Base-by-base conservation (phyloP, 2,113 vertebrate genomes). In the Cephalopholis sonnerati region DNA sequence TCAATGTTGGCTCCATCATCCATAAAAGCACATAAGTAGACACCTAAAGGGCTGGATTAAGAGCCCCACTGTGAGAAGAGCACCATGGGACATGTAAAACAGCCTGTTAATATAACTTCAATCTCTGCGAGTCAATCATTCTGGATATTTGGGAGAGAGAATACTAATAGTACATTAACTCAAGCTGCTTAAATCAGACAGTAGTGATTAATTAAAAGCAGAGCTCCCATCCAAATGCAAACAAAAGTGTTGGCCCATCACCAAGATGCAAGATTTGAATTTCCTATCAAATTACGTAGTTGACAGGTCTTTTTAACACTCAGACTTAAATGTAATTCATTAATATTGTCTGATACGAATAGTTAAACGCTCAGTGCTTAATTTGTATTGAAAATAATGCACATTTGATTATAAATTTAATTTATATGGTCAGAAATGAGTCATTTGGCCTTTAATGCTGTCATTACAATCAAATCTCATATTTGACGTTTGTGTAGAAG, bases 41-140 rank as follows among this genome's bases (percentile, higher is more conserved):
- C 83, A 91, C 86, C 90, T 92, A 85, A 92, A 91, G 88, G 89
- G 91, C 87, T 89, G 90, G 83, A 91, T 93, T 91, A 90, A 85
- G 88, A 92, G 83, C 76, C 74, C 86, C 80, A 77, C 90, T 88
- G 87, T 74, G 89, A 82, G 85, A 89, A 74, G 81, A 89, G 84
- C 87, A 88, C 87, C 92, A 83, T 76, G 82, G 92, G 90, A 94
- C 90, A 94, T 93, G 91, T 89, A 92, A 93, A 94, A 92, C 88
- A 92, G 84, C 77, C 75, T 88, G 91, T 91, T 93, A 92, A 93
- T 93, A 91, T 82, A 92, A 89, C 83, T 90, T 82, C 78, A 78
- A 76, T 90, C 88, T 79, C 77, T 63, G 46, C 16, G 82, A 91
- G 91, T 94, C 90, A 92, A 87, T 93, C 90, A 89, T 70, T 82